Conservation (phyloP, 2,113 vertebrate species). For the Xerus inauris region DNA sequence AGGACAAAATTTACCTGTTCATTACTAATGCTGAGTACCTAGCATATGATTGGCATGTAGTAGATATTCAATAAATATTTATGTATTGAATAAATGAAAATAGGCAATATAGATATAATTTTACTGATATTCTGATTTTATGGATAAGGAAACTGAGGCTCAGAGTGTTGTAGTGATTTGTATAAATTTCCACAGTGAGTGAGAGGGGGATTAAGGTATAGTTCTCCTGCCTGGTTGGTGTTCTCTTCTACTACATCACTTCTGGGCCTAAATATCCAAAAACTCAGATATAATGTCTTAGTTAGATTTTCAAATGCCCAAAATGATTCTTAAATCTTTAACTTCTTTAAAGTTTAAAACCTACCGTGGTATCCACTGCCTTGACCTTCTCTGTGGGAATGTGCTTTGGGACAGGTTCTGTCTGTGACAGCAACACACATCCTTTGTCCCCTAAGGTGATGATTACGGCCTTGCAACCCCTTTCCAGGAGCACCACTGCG, state of each 20-base stretch:
- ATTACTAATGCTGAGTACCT: not conserved
- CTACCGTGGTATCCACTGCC: constrained; percentile 96
- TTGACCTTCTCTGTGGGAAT: constrained; percentile 89
- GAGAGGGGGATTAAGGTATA: not conserved
- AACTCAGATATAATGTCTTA: not conserved
- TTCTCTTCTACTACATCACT: not conserved
- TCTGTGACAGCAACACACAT: constrained; percentile 90
- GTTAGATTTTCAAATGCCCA: constrained; percentile 73
- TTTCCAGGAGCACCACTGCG: constrained; percentile 86
- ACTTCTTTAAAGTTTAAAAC: constrained; percentile 83
- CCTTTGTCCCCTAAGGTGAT: constrained; percentile 95
- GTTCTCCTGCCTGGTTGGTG: not conserved
- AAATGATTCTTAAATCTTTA: constrained; percentile 70
- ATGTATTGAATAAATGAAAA: not conserved
- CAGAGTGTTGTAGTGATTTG: not conserved
- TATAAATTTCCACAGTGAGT: not conserved
- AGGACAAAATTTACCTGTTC: not conserved
- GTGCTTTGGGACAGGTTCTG: constrained; percentile 87
- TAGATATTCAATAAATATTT: not conserved
- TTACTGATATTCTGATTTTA: constrained; percentile 5
- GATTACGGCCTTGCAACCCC: constrained; percentile 92
- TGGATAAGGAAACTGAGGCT: not conserved
- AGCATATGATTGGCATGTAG: not conserved
- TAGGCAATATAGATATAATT: not conserved
- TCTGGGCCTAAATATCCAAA: not conserved